These are phyloP conservation scores for Phylloscopus trochilus DNA, from an alignment of 2,113 vertebrate species.

Conservation along the genomic window DNA sequence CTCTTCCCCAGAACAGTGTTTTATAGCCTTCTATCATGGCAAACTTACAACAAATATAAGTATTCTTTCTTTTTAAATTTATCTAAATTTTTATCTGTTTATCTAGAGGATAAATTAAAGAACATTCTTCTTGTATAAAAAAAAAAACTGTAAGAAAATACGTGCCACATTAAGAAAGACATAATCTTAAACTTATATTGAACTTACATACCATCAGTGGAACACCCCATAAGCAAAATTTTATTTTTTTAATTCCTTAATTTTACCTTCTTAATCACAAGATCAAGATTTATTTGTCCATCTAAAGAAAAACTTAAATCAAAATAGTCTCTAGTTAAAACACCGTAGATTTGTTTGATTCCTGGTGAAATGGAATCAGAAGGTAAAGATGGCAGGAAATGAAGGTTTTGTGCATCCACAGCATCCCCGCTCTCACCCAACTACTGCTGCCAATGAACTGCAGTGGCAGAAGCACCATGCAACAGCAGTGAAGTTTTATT, in stretches of 20 bases:
- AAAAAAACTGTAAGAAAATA: constrained; percentile 16
- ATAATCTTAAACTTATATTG: not conserved
- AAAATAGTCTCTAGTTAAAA: not conserved
- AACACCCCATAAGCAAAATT: not conserved
- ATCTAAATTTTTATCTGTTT: not conserved
- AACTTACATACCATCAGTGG: not conserved
- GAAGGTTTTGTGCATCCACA: not conserved
- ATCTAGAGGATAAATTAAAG: constrained; percentile 6
- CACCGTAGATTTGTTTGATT: not conserved
- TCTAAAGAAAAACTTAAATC: not conserved
- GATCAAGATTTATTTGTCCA: not conserved
- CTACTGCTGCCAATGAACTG: not conserved
- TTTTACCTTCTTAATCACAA: not conserved
- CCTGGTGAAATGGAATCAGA: not conserved
- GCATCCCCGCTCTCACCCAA: not conserved
- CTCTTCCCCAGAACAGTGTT: not conserved
- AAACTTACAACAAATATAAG: not conserved
- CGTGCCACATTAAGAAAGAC: not conserved
- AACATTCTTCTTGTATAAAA: not conserved
- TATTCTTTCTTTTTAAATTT: not conserved
- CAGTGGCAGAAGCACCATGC: constrained; percentile 1
- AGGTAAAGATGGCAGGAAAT: not conserved
- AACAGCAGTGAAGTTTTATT: constrained; percentile 40
- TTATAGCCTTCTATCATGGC: not conserved
- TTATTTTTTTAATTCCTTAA: not conserved